Evolutionary conservation across 2,888 invertebrate genomes (phyloP), one percentile per base, ranked within the genome.

Genomic region (Lissocephala sabroskyi): DNA sequence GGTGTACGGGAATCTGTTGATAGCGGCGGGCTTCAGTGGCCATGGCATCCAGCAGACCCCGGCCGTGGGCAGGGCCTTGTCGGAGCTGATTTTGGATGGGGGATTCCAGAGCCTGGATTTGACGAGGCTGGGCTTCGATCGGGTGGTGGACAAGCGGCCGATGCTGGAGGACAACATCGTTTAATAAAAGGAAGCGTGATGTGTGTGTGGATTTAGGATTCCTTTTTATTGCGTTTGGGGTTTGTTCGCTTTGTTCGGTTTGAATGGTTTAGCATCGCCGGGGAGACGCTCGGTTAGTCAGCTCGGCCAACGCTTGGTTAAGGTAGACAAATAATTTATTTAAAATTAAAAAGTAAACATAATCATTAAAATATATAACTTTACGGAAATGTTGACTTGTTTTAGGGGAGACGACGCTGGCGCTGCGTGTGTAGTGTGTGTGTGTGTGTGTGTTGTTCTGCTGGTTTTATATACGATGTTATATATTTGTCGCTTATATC

Each of bases 21-120:
- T 98, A 77, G 96, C 96, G 0, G 90, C 96, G 54, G 99, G 99
- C 33, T 98, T 98, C 85, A 96, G 96, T 78, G 95, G 95, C 19
- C 92, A 95, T 82, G 95, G 94, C 49, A 91, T 96, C 62, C 96
- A 97, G 85, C 96, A 97, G 84, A 89, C 96, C 2, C 92, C 98
- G 9, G 98, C 96, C 0, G 91, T 96, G 17, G 99, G 97, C 9
- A 87, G 95, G 79, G 96, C 95, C 1, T 83, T 97, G 19, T 87
- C 92, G 60, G 98, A 99, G 85, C 81, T 94, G 42, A 89, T 97
- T 35, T 84, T 94, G 47, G 92, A 97, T 73, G 89, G 91, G 6
- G 85, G 87, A 43, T 99, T 87, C 80, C 84, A 85, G 45, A 91
- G 91, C 0, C 90, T 97, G 55, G 93, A 98, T 85, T 86, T 98